These are phyloP conservation scores for Geodia barretti DNA, from an alignment of 37 sponge, comb jelly and placozoan genomes.

Conservation along the genomic window DNA sequence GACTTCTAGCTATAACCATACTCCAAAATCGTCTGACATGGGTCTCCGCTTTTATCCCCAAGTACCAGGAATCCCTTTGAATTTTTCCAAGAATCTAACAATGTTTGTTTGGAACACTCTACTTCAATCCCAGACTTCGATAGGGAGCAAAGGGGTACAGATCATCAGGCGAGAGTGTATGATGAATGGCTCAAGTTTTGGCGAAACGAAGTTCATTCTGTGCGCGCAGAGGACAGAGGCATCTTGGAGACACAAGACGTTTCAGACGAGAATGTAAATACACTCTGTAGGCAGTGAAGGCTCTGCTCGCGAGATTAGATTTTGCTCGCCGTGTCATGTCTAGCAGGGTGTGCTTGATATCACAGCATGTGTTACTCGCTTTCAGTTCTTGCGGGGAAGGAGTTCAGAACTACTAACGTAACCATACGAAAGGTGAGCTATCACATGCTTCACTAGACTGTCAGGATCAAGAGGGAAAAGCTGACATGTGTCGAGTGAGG, in stretches of 20 bases:
- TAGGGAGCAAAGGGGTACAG: background rate
- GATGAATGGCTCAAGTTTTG: slow-evolving; percentile 38
- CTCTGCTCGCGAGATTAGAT: background rate
- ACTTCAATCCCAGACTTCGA: background rate
- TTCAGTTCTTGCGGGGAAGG: background rate
- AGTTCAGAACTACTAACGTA: background rate
- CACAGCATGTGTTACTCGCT: background rate
- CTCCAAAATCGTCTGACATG: no score
- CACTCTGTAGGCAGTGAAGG: slow-evolving; percentile 12
- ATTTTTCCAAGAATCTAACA: background rate
- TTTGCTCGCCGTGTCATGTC: background rate
- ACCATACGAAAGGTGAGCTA: background rate
- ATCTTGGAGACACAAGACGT: slow-evolving; percentile 23
- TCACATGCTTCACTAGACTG: background rate
- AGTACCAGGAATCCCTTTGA: background rate
- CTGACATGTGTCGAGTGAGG: background rate
- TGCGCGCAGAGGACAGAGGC: slow-evolving; percentile 11
- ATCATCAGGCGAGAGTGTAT: slow-evolving; percentile 29
- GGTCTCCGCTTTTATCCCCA: no score
- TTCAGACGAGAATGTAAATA: slow-evolving; percentile 30
- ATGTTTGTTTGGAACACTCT: background rate
- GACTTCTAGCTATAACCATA: no score
- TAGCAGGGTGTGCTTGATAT: background rate
- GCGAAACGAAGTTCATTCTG: slow-evolving; percentile 16
- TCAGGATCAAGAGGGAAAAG: background rate